Percentiles rank a stretch among this genome's conserved stretches.
These are phyloP conservation scores for Sylvicola cinctus DNA, from an alignment of 2,888 invertebrate genomes.

Conservation along the genomic window DNA sequence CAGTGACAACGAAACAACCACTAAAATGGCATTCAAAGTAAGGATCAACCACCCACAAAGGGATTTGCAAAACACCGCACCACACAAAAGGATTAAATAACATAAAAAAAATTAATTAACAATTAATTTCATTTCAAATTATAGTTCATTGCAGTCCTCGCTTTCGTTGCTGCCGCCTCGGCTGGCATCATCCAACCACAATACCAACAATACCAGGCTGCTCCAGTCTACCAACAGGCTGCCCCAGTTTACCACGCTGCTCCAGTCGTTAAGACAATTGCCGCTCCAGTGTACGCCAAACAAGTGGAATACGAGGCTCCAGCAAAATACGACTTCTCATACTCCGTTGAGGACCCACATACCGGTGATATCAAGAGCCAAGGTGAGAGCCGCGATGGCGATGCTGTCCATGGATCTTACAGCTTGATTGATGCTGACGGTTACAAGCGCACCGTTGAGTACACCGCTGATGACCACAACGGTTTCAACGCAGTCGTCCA, in stretches of 20 bases:
- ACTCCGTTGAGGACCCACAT: constrained; percentile 27
- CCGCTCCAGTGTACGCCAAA: background rate
- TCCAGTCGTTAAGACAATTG: background rate
- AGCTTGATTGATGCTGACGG: constrained; percentile 31
- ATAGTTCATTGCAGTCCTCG: background rate
- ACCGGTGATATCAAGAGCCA: constrained; percentile 32
- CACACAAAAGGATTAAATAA: background rate
- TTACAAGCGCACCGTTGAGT: constrained; percentile 29
- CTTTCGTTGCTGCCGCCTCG: background rate
- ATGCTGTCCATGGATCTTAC: constrained; percentile 29
- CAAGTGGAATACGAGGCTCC: constrained; percentile 16
- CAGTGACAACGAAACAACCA: too few relatives aligned
- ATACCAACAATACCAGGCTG: background rate
- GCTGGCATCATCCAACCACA: background rate
- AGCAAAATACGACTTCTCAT: constrained; percentile 27
- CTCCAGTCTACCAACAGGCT: background rate
- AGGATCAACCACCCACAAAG: background rate
- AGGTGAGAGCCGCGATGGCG: constrained; percentile 29
- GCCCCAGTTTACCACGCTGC: constrained; percentile 1
- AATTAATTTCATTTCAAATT: background rate
- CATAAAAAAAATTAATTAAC: background rate
- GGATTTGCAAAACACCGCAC: background rate
- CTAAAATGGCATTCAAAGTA: constrained; percentile 1
- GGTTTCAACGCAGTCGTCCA: constrained; percentile 32
- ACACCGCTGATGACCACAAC: constrained; percentile 29